Percentiles rank a stretch among this genome's conserved stretches.
phyloP scores from a whole-genome alignment of 2,113 vertebrate species.

The Calyptommatus sinebrachiatus region DNA sequence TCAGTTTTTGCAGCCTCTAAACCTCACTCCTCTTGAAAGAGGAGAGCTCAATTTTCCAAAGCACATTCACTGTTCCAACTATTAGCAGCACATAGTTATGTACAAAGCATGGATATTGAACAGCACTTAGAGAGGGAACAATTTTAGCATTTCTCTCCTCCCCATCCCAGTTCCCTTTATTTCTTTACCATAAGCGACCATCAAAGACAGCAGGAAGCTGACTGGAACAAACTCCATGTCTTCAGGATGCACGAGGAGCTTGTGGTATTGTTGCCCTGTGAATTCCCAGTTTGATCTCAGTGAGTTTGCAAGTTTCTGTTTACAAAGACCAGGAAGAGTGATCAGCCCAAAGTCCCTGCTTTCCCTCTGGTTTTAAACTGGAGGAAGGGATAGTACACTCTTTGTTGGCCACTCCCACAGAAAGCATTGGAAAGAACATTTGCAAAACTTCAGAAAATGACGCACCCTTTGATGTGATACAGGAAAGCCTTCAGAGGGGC shows the following conservation, averaged over 20 bases:
- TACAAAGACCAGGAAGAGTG: background rate
- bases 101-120: background rate
- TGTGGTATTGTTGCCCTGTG: background rate
- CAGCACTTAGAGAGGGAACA: background rate
- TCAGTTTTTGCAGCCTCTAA: background rate
- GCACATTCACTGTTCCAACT: background rate
- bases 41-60: background rate
- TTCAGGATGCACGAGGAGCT: background rate
- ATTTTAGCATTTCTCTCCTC: background rate
- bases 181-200: slow-evolving; percentile 1
- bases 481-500: background rate
- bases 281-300: background rate
- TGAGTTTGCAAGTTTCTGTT: background rate
- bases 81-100: background rate
- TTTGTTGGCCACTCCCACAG: background rate
- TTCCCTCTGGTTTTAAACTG: background rate
- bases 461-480: background rate
- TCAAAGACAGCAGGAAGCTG: background rate
- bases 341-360: background rate
- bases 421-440: background rate
- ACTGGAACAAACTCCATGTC: background rate
- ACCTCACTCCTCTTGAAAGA: background rate
- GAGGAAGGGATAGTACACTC: background rate
- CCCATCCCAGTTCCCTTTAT: too few relatives aligned
- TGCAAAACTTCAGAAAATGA: slow-evolving; percentile 3